A percentile compares a stretch with the other conserved stretches of the same genome.
Evolutionary conservation across 2,888 invertebrate species (phyloP).

Genomic region (Myathropa florea): DNA sequence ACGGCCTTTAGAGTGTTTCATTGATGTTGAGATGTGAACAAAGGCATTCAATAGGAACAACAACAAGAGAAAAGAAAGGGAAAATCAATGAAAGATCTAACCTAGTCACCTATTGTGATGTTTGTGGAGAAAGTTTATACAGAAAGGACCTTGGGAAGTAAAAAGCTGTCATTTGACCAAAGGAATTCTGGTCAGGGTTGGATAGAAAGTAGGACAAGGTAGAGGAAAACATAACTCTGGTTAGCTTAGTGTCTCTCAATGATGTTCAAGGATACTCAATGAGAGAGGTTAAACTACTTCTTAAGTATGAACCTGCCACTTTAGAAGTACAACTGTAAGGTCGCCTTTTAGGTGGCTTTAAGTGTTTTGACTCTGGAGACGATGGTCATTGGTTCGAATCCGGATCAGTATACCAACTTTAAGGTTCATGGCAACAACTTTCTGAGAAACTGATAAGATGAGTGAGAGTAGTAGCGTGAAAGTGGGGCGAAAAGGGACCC

Average conservation of each 20-base stretch:
- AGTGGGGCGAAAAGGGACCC: no score
- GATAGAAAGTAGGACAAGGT: not conserved
- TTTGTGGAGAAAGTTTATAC: not conserved
- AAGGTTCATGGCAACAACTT: no score
- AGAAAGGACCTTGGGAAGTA: not conserved
- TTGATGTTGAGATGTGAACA: not conserved
- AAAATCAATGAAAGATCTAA: not conserved
- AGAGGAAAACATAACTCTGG: not conserved
- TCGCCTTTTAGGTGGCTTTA: not conserved
- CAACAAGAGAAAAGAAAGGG: not conserved
- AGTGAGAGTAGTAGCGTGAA: no score
- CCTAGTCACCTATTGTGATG: not conserved
- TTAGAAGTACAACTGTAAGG: not conserved
- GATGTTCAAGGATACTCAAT: not conserved
- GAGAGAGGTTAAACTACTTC: not conserved
- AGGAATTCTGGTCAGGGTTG: not conserved
- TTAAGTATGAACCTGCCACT: not conserved
- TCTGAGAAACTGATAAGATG: no score
- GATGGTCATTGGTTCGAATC: no score
- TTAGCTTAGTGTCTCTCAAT: not conserved
- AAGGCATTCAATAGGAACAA: not conserved
- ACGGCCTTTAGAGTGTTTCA: no score
- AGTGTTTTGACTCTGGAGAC: no score
- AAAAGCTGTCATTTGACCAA: not conserved
- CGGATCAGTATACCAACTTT: no score